A percentile compares a stretch with the other conserved stretches of the same genome.
Evolutionary conservation across 2,797 vertebrate genomes (phyloP).

Genomic region (Erpetoichthys calabaricus): DNA sequence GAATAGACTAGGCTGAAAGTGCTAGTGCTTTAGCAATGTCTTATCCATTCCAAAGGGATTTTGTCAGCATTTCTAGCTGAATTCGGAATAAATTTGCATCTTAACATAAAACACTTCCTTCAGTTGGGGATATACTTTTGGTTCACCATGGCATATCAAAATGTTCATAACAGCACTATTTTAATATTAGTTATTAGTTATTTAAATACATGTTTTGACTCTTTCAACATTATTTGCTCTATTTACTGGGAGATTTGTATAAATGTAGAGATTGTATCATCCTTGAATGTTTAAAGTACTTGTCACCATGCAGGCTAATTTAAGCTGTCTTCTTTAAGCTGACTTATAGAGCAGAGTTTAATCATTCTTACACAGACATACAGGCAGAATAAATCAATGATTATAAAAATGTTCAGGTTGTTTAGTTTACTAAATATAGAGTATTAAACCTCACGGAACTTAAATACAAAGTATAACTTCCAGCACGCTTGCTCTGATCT

Average conservation of each 20-base stretch:
- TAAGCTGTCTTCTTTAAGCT: no score
- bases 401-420: not conserved
- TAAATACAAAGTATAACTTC: not conserved
- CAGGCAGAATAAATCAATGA: not conserved
- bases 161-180: conserved; percentile 27
- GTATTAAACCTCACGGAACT: conserved; percentile 1
- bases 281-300: no score
- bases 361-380: no score
- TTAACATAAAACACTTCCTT: conserved; percentile 28
- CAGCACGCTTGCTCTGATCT: not conserved
- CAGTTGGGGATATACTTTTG: conserved; percentile 26
- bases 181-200: no score
- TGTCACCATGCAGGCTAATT: no score
- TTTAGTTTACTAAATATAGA: conserved; percentile 1
- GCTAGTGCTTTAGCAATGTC: conserved; percentile 22
- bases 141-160: conserved; percentile 35
- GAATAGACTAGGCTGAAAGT: conserved; percentile 22
- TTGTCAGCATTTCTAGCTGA: conserved; percentile 19
- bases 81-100: conserved; percentile 35
- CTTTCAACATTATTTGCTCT: no score
- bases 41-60: conserved; percentile 24
- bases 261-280: no score
- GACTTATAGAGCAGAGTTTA: no score
- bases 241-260: no score
- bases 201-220: no score